Evolutionary conservation across 1,140 invertebrate species (phyloP).

Genomic region (Drosophila yakuba): DNA sequence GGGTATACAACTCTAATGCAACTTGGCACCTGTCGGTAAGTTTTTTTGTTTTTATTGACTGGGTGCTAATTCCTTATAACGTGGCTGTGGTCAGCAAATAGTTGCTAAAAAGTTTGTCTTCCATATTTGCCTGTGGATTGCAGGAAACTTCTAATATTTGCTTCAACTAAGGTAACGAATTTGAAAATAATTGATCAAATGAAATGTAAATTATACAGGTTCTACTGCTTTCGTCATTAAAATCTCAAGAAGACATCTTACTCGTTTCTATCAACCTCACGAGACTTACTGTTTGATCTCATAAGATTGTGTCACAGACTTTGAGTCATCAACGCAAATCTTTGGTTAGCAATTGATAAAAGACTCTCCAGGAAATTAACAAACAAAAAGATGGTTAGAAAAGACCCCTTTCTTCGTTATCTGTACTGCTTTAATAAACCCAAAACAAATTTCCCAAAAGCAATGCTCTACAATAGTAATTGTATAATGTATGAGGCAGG

Average conservation of each 20-base stretch:
- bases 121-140: neutral
- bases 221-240: neutral
- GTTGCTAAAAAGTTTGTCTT: slow-evolving; percentile 30
- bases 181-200: too few species aligned
- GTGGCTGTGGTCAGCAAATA: slow-evolving; percentile 27
- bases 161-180: too few species aligned
- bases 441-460: neutral
- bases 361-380: slow-evolving; percentile 6
- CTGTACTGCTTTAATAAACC: neutral
- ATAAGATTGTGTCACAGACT: slow-evolving; percentile 15
- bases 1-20: slow-evolving; percentile 50
- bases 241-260: neutral
- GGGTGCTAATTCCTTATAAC: slow-evolving; percentile 67
- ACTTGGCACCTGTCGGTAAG: slow-evolving; percentile 36
- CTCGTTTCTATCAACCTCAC: slow-evolving; percentile 26
- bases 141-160: neutral
- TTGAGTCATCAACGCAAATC: slow-evolving; percentile 54
- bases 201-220: neutral
- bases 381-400: neutral
- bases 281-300: slow-evolving; percentile 24
- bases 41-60: slow-evolving; percentile 57
- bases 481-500: slow-evolving; percentile 14
- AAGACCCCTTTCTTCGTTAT: slow-evolving; percentile 5
- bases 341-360: slow-evolving; percentile 17
- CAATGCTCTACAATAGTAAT: slow-evolving; percentile 10